Evolutionary conservation across 2,113 vertebrate genomes (phyloP), one percentile per base, ranked within the genome.

Genomic region (Chelonoidis abingdonii): DNA sequence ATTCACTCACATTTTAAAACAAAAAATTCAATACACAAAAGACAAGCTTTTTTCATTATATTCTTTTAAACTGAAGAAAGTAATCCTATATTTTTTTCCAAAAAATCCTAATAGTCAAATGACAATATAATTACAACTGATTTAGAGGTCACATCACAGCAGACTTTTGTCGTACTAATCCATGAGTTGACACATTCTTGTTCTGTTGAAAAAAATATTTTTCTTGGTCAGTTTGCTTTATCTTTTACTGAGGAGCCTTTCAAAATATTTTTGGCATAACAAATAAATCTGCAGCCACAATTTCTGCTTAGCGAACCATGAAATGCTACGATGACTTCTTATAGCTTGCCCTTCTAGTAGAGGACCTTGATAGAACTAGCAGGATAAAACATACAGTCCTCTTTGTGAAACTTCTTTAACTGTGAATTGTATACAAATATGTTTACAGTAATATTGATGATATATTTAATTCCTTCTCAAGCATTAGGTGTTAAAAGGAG

Each of bases 191-290:
- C 76, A 25, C 17, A 2, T 89, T 90, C 50, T 83, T 1, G 31
- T 83, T 82, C 78, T 80, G 59, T 84, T 84, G 78, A 88, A 83
- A 83, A 83, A 65, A 65, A 92, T 31, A 22, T 41, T 79, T 91
- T 80, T 53, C 53, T 53, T 86, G 1, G 0, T 87, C 89, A 56
- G 41, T 86, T 95, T 65, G 75, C 83, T 81, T 88, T 91, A 2
- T 83, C 81, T 84, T 81, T 52, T 83, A 41, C 80, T 91, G 94
- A 86, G 81, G 88, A 93, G 82, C 83, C 93, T 93, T 87, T 81
- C 69, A 87, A 41, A 54, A 83, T 38, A 8, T 78, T 82, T 90
- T 88, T 94, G 93, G 92, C 80, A 1, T 82, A 22, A 75, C 88
- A 50, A 78, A 0, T 41, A 11, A 62, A 81, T 92, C 93, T 83